Evolutionary conservation across 2,888 invertebrate genomes (phyloP), one percentile per base, ranked within the genome.

Genomic region (Erynnis tages): DNA sequence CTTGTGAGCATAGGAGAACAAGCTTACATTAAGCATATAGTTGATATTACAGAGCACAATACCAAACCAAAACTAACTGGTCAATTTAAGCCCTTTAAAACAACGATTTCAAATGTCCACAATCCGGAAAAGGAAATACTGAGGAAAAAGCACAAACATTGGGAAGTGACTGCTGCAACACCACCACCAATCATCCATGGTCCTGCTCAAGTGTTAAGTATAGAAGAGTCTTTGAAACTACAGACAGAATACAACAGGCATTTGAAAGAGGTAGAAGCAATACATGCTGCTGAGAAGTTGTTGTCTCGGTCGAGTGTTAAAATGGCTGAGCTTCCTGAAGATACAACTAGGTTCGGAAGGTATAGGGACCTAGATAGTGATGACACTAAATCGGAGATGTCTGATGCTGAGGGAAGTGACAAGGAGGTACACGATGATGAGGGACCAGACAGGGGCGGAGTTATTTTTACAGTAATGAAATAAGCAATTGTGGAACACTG

Each of bases 101-200:
- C 93, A 11, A 91, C 91, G 4, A 84, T 67, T 55, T 80, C 85
- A 1, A 82, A 91, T 71, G 89, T 90, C 1, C 91, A 91, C 55
- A 82, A 90, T 63, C 91, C 92, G 13, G 74, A 74, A 46, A 91
- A 91, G 62, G 92, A 92, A 64, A 82, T 84, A 43, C 53, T 66
- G 0, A 76, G 91, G 21, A 90, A 88, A 53, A 90, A 85, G 60
- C 76, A 85, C 58, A 90, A 89, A 67, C 62, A 91, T 61, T 92
- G 92, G 92, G 93, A 92, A 73, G 82, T 91, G 3, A 92, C 92
- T 0, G 91, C 92, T 8, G 93, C 92, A 4, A 92, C 93, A 4
- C 92, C 92, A 29, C 93, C 93, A 0, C 84, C 87, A 0, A 90
- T 84, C 30, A 65, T 91, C 30, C 90, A 91, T 63, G 91, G 91